Percentiles rank a stretch among this genome's conserved stretches.
Evolutionary conservation across 1,140 invertebrate genomes (phyloP).

Genomic region (Philopotamus ludificatus): DNA sequence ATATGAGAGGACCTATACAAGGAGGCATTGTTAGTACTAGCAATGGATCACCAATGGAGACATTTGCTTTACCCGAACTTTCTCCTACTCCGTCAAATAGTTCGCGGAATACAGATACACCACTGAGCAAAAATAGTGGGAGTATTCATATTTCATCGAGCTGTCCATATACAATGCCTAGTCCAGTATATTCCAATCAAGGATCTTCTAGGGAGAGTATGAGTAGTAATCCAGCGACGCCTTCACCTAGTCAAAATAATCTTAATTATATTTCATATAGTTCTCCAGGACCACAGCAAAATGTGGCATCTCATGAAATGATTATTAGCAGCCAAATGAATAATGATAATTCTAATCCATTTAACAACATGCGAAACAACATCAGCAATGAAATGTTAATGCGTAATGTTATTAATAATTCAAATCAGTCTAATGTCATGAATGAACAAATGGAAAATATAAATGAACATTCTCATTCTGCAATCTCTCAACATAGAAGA

Average conservation of each 20-base stretch:
- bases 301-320: constrained; percentile 34
- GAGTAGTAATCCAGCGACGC: constrained; percentile 50
- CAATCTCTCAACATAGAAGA: constrained; percentile 8
- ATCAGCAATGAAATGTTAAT: neutral
- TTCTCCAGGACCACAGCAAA: constrained; percentile 47
- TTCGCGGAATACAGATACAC: constrained; percentile 52
- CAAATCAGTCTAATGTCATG: neutral
- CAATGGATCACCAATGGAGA: constrained; percentile 66
- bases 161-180: constrained; percentile 49
- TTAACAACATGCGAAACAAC: constrained; percentile 24
- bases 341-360: constrained; percentile 27
- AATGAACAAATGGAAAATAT: constrained; percentile 16
- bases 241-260: constrained; percentile 43
- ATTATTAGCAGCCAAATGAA: constrained; percentile 23
- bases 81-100: constrained; percentile 55
- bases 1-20: constrained; percentile 67
- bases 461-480: neutral
- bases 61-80: constrained; percentile 51
- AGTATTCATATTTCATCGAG: constrained; percentile 49
- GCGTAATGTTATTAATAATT: constrained; percentile 20
- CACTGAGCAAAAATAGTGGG: constrained; percentile 49
- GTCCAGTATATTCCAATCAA: constrained; percentile 50
- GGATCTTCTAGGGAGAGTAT: constrained; percentile 49
- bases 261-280: constrained; percentile 47
- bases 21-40: constrained; percentile 74